Evolutionary conservation across 2,113 vertebrate genomes (phyloP).

Genomic region (Oreochromis spilurus): DNA sequence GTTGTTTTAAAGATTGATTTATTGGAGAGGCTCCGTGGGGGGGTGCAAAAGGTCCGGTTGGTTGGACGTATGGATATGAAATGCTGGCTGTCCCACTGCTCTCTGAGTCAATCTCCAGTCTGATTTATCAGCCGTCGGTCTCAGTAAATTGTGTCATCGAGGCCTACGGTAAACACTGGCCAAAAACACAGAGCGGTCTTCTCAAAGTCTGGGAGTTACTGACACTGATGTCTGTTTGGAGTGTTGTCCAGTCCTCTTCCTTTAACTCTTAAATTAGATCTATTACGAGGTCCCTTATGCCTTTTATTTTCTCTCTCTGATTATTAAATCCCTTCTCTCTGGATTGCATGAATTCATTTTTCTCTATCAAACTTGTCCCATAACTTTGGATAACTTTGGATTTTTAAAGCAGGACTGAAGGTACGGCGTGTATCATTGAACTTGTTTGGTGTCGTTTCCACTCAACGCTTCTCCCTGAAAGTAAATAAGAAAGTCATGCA

Average conservation of each 20-base stretch:
- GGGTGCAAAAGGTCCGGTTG: background rate
- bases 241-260: background rate
- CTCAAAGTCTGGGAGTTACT: background rate
- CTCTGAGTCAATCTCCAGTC: background rate
- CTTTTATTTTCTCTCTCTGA: background rate
- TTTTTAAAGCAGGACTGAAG: background rate
- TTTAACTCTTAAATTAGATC: background rate
- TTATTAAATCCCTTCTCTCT: background rate
- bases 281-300: background rate
- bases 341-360: background rate
- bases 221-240: background rate
- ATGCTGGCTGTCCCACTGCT: background rate
- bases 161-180: background rate
- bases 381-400: background rate
- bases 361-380: background rate
- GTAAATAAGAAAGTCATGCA: background rate
- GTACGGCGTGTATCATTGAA: rapidly evolving
- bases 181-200: background rate
- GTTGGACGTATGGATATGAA: background rate
- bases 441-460: background rate
- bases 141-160: background rate
- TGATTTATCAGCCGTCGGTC: background rate
- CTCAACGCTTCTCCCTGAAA: background rate
- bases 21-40: background rate
- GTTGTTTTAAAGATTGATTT: background rate